Conservation (phyloP, 2,113 vertebrate genomes). For the Ancistrus triradiatus region DNA sequence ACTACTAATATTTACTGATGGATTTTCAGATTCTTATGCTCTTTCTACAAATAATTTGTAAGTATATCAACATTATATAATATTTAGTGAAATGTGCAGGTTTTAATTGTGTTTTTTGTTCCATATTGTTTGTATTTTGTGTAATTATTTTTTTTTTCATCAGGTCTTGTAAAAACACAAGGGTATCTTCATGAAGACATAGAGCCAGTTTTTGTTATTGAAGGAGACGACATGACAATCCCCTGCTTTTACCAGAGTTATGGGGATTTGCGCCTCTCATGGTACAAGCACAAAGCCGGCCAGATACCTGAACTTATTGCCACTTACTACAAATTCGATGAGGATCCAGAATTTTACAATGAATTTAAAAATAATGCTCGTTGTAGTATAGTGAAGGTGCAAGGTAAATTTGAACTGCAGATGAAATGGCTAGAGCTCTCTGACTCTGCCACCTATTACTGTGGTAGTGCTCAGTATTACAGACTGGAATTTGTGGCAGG, state of each 20-base stretch:
- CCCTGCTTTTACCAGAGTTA: constrained; percentile 45
- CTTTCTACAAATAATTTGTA: too few species aligned
- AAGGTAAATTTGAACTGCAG: constrained; percentile 41
- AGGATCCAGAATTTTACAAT: constrained; percentile 9
- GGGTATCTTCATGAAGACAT: background rate
- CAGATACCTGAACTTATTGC: constrained; percentile 46
- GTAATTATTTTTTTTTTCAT: background rate
- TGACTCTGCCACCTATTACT: constrained; percentile 59
- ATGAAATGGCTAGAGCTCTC: constrained; percentile 45
- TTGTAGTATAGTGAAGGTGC: constrained; percentile 37
- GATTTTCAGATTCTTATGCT: too few species aligned
- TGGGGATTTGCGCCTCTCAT: constrained; percentile 57
- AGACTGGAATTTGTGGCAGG: constrained; percentile 54
- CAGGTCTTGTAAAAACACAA: constrained; percentile 10
- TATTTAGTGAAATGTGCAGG: too few species aligned
- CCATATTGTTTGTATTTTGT: too few species aligned
- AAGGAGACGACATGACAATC: constrained; percentile 50
- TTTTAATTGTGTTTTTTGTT: too few species aligned
- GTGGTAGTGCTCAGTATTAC: constrained; percentile 55
- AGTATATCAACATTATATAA: too few species aligned
- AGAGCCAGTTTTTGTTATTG: constrained; percentile 9
- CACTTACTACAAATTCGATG: constrained; percentile 51
- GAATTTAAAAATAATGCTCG: constrained; percentile 42
- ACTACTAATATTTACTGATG: too few species aligned
- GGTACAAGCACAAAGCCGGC: constrained; percentile 55